phyloP scores from a whole-genome alignment of 2,888 invertebrate species.

The Amitus sp. region DNA sequence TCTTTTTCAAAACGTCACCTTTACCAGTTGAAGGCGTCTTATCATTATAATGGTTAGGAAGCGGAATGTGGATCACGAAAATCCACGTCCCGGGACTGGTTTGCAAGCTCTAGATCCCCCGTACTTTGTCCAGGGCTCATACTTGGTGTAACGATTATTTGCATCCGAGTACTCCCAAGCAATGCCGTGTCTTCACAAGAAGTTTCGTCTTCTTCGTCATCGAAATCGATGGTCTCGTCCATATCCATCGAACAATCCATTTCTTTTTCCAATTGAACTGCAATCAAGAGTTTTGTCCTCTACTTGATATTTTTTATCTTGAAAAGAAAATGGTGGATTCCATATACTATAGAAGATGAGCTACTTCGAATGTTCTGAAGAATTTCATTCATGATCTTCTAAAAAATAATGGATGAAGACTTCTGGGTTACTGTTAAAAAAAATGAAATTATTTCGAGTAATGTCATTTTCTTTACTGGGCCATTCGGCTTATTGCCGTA shows the following conservation, averaged over 20 bases:
- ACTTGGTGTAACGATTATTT: constrained; percentile 50
- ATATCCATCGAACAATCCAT: constrained; percentile 44
- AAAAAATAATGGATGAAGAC: too few species aligned
- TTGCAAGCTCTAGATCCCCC: constrained; percentile 42
- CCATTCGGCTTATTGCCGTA: too few species aligned
- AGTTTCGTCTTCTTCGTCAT: constrained; percentile 63
- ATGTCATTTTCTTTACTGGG: too few species aligned
- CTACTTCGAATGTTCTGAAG: too few species aligned
- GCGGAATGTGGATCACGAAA: constrained; percentile 42
- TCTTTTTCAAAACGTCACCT: too few species aligned
- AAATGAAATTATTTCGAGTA: too few species aligned
- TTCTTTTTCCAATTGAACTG: constrained; percentile 48
- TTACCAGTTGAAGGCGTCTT: too few species aligned
- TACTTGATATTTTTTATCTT: too few species aligned
- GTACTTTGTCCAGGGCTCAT: constrained; percentile 46
- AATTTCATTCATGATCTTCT: too few species aligned
- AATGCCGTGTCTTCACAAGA: constrained; percentile 69
- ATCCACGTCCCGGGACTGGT: constrained; percentile 44
- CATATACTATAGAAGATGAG: too few species aligned
- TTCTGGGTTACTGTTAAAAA: too few species aligned
- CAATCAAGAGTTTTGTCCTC: too few species aligned
- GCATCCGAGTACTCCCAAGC: constrained; percentile 64
- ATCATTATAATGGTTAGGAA: constrained; percentile 33
- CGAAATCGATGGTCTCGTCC: constrained; percentile 56
- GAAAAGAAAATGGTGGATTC: constrained; percentile 1